Conservation (phyloP, 2,797 vertebrate species). For the Liasis olivaceus region DNA sequence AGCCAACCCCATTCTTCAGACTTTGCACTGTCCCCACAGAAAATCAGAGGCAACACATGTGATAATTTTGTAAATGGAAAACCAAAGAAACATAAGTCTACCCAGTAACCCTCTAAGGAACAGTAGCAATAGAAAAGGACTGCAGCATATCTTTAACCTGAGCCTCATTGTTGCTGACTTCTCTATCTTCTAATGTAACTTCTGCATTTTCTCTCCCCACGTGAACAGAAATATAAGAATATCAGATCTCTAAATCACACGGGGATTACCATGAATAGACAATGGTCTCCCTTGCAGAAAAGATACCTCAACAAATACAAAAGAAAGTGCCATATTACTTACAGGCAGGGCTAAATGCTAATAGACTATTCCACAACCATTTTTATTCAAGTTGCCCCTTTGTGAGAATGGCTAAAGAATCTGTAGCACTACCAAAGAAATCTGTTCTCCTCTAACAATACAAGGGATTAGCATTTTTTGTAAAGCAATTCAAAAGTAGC, state of each 20-base stretch:
- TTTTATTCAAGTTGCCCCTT: neutral
- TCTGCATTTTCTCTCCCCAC: neutral
- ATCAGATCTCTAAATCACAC: neutral
- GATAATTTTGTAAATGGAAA: neutral
- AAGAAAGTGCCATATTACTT: neutral
- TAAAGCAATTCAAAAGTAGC: neutral
- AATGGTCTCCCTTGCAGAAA: neutral
- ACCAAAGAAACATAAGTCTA: neutral
- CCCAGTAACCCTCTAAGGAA: neutral
- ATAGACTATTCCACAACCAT: neutral
- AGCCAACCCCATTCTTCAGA: neutral
- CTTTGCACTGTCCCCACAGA: neutral
- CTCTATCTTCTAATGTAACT: neutral
- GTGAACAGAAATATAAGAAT: neutral
- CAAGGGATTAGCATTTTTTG: too few relatives aligned
- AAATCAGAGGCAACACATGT: neutral
- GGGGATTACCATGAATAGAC: neutral
- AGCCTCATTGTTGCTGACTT: neutral
- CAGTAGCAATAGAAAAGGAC: neutral
- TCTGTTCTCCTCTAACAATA: neutral
- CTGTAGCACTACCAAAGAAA: neutral
- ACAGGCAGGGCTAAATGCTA: neutral
- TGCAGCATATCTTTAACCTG: neutral
- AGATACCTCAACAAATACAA: neutral
- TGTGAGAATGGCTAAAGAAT: neutral